A percentile compares a stretch with the other conserved stretches of the same genome.
Evolutionary conservation across 2,113 vertebrate species (phyloP).

Genomic region (Anhinga anhinga): DNA sequence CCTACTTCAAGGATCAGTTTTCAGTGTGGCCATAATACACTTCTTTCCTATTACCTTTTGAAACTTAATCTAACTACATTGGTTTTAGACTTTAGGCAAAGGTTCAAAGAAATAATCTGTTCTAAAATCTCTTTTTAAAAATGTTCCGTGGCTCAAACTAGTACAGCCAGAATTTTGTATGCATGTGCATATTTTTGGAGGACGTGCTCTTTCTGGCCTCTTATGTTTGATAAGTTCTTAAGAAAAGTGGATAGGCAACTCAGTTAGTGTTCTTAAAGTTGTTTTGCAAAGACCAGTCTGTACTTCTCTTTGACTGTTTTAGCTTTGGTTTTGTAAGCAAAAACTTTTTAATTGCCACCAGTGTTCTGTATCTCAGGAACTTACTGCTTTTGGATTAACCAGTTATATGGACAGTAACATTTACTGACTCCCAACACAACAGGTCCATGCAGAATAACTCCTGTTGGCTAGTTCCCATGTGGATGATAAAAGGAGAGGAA

Average conservation of each 20-base stretch:
- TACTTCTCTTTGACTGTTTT: neutral
- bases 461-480: neutral
- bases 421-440: neutral
- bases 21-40: neutral
- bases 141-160: neutral
- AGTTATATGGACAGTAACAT: neutral
- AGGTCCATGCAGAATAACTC: neutral
- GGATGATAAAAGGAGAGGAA: neutral
- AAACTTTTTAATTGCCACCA: neutral
- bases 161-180: neutral
- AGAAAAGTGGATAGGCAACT: neutral
- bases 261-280: neutral
- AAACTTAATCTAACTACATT: neutral
- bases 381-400: neutral
- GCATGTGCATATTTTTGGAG: neutral
- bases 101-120: neutral
- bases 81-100: neutral
- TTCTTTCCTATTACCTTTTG: neutral
- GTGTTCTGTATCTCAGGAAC: conserved; percentile 3
- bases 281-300: neutral
- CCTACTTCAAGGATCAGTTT: neutral
- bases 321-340: neutral
- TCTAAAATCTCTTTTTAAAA: neutral
- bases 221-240: neutral
- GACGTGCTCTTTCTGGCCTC: neutral